phyloP scores from a whole-genome alignment of 2,888 invertebrate species.

The Dendrolimus houi region DNA sequence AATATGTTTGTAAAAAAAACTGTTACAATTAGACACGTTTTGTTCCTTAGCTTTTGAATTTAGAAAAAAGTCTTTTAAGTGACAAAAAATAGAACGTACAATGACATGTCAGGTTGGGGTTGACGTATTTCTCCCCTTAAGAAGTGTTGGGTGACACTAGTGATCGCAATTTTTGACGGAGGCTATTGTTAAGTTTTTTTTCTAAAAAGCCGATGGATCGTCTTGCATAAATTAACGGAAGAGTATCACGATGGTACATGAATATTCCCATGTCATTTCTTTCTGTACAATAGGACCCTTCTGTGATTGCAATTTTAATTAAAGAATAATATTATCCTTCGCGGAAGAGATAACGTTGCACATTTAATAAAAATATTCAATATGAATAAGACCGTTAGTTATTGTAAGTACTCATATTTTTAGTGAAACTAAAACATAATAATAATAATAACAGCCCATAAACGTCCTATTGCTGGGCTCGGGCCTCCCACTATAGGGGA shows the following conservation, averaged over 20 bases:
- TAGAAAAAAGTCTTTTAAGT: conserved; percentile 59
- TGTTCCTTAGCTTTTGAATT: conserved; percentile 53
- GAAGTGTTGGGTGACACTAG: conserved; percentile 65
- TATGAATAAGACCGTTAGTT: neutral
- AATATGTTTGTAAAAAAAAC: conserved; percentile 61
- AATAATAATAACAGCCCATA: no score
- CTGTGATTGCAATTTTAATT: conserved; percentile 22
- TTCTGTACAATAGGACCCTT: neutral
- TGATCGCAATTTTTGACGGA: conserved; percentile 66
- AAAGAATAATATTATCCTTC: conserved; percentile 22
- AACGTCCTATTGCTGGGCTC: no score
- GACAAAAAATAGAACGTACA: conserved; percentile 66
- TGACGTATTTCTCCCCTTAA: conserved; percentile 50
- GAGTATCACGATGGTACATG: conserved; percentile 48
- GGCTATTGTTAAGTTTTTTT: conserved; percentile 46
- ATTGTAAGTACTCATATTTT: neutral
- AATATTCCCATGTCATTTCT: conserved; percentile 63
- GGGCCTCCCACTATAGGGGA: no score
- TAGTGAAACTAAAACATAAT: neutral
- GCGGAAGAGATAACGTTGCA: neutral
- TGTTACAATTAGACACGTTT: conserved; percentile 71
- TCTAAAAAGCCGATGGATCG: conserved; percentile 43
- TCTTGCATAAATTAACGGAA: conserved; percentile 71
- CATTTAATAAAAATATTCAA: neutral
- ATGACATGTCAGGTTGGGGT: conserved; percentile 69